Percentiles rank a stretch among this genome's conserved stretches.
phyloP scores from a whole-genome alignment of 2,797 vertebrate species.

The Chrosomus eos region DNA sequence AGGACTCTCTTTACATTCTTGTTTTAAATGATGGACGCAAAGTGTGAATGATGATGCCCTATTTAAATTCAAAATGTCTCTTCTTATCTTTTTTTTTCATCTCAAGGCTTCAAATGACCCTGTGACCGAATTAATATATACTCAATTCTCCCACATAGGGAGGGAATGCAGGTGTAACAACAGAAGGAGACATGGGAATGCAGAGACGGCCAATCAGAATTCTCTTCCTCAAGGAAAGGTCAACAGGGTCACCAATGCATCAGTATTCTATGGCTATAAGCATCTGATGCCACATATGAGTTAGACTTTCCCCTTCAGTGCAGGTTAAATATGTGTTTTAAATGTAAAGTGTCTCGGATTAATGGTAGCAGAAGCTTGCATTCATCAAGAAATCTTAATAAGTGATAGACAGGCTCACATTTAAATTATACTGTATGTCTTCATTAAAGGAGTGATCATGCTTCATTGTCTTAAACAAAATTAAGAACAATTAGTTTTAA shows the following conservation, averaged over 20 bases:
- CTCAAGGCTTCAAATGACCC: slow-evolving; percentile 20
- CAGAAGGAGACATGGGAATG: slow-evolving; percentile 61
- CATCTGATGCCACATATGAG: neutral
- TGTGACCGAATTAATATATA: slow-evolving; percentile 17
- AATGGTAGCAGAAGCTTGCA: neutral
- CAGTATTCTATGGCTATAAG: slow-evolving; percentile 53
- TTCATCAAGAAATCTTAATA: slow-evolving; percentile 29
- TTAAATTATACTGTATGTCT: slow-evolving; percentile 26
- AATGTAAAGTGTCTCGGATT: slow-evolving; percentile 10
- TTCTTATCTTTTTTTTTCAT: neutral
- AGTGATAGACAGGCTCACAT: neutral
- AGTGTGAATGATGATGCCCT: slow-evolving; percentile 9
- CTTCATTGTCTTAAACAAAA: slow-evolving; percentile 7
- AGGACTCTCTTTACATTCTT: neutral
- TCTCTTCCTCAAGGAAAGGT: slow-evolving; percentile 58
- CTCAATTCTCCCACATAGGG: slow-evolving; percentile 49
- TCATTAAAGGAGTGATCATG: slow-evolving; percentile 18
- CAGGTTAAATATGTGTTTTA: slow-evolving; percentile 43
- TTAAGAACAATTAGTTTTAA: neutral
- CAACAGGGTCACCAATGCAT: slow-evolving; percentile 66
- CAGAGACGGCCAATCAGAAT: slow-evolving; percentile 67
- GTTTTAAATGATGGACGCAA: neutral
- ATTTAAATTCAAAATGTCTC: slow-evolving; percentile 11
- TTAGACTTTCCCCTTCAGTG: neutral
- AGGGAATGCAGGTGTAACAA: slow-evolving; percentile 75